A percentile compares a stretch with the other conserved stretches of the same genome.
Evolutionary conservation across 2,888 invertebrate species (phyloP).

Genomic region (Trachelus tabidus): DNA sequence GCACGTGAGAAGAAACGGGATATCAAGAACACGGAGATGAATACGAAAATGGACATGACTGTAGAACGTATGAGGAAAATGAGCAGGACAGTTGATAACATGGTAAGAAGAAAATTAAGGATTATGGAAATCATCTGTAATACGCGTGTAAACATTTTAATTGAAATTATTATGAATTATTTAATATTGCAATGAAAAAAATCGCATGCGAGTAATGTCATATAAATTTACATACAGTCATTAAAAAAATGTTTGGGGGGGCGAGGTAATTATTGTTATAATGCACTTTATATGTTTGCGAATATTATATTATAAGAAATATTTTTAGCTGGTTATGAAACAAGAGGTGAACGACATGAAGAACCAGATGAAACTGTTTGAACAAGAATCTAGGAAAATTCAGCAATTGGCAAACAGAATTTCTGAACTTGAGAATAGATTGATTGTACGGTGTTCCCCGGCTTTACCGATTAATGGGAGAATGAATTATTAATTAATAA

Average conservation of each 20-base stretch:
- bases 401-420: constrained; percentile 56
- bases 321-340: neutral
- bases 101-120: constrained; percentile 39
- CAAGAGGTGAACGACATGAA: constrained; percentile 56
- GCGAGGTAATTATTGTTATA: neutral
- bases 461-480: constrained; percentile 28
- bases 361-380: constrained; percentile 55
- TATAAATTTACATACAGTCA: neutral
- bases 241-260: neutral
- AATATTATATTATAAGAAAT: neutral
- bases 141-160: neutral
- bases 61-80: constrained; percentile 58
- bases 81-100: constrained; percentile 54
- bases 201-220: neutral
- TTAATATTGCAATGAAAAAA: neutral
- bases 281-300: neutral
- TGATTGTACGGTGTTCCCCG: constrained; percentile 50
- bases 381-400: constrained; percentile 54
- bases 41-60: constrained; percentile 51
- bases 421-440: constrained; percentile 52
- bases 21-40: constrained; percentile 52
- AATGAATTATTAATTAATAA: neutral
- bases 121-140: neutral
- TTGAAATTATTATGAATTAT: neutral
- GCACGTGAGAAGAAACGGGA: constrained; percentile 55